Percentiles rank a stretch among this genome's conserved stretches.
These are phyloP conservation scores for Aramus guarauna DNA, from an alignment of 2,113 vertebrate genomes.

Conservation along the genomic window DNA sequence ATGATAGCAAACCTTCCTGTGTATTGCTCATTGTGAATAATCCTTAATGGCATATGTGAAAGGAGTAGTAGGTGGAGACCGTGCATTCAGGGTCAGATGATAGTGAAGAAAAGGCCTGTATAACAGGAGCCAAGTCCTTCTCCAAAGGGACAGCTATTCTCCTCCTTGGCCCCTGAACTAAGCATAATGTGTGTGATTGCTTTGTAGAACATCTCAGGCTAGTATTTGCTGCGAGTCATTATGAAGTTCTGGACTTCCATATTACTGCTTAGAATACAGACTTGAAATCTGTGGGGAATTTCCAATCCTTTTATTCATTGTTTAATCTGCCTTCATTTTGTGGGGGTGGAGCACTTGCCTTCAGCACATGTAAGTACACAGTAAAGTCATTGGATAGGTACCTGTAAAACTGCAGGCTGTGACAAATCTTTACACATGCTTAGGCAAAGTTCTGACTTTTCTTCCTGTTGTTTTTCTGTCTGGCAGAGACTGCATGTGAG, in stretches of 20 bases:
- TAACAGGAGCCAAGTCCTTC: not conserved
- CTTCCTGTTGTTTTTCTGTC: not conserved
- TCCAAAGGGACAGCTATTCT: not conserved
- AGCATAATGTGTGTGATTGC: accelerated
- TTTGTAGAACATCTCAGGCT: not conserved
- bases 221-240: not conserved
- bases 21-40: not conserved
- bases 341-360: conserved; percentile 3
- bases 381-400: not conserved
- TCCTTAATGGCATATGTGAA: not conserved
- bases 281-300: not conserved
- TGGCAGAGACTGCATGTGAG: not conserved
- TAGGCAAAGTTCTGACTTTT: not conserved
- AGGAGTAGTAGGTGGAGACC: not conserved
- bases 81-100: not conserved
- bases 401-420: conserved; percentile 20
- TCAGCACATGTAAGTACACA: not conserved
- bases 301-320: not conserved
- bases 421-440: conserved; percentile 27
- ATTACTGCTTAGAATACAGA: not conserved
- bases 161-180: not conserved
- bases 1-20: not conserved
- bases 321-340: not conserved
- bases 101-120: not conserved
- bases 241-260: not conserved